Base-by-base conservation (phyloP, 1,140 invertebrate genomes). In the Papilio polyxenes region DNA sequence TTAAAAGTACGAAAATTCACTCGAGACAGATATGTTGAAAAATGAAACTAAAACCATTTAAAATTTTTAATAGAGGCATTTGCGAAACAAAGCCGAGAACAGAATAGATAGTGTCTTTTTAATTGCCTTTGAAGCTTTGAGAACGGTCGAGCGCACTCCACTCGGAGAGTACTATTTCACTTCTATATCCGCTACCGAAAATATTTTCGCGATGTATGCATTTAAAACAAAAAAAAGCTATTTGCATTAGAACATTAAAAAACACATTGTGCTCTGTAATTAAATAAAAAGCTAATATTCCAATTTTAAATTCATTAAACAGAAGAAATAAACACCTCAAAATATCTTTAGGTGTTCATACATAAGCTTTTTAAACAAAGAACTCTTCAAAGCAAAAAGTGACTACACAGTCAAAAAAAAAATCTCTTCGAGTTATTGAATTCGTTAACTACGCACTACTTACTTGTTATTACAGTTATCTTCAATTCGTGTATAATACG, bases 41-140 rank as follows among this genome's bases (percentile, higher is more conserved):
- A 62, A 37, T 17, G 23, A 69, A 15, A 72, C 31, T 31, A 72
- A 72, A 37, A 15, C 65, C 65, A 72, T 72, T 72, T 72, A 72
- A 72, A 72, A 37, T 37, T 72, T 11, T 65, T 37, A 72, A 72
- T 40, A 72, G 65, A 37, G 31, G 65, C 65, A 72, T 72, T 72
- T 72, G 65, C 31, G 65, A 72, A 72, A 72, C 65, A 72, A 72
- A 72, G 65, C 65, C 65, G 65, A 72, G 65, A 72, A 72, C 31
- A 72, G 65, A 37, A 31, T 72, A 72, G 65, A 72, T 72, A 72
- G 65, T 72, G 65, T 72, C 65, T 72, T 72, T 72, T 72, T 72
- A 72, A 72, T 72, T 72, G 65, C 65, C 65, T 72, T 72, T 72
- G 65, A 72, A 72, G 65, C 65, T 72, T 72, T 72, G 65, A 72